Evolutionary conservation across 1,140 invertebrate genomes (phyloP).

Genomic region (Temnothorax curvispinosus): DNA sequence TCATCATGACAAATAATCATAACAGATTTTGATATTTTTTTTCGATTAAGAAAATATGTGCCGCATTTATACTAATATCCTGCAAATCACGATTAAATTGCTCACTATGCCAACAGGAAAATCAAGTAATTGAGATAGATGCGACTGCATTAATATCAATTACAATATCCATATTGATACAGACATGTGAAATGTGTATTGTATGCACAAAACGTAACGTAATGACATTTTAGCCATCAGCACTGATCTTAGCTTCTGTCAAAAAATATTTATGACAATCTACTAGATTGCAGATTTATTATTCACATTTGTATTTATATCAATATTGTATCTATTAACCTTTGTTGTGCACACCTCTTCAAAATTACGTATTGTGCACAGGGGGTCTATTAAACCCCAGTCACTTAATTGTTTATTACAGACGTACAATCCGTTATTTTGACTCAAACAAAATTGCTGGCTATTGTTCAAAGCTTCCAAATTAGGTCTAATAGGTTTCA

Average conservation of each 20-base stretch:
- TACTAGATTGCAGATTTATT: no score
- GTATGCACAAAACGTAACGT: background rate
- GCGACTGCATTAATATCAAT: constrained; percentile 36
- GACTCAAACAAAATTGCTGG: no score
- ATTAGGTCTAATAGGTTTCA: no score
- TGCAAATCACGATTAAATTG: constrained; percentile 26
- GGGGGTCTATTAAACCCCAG: no score
- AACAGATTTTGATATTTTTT: background rate
- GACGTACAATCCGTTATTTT: no score
- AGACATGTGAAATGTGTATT: background rate
- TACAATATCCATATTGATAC: background rate
- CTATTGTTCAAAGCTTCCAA: no score
- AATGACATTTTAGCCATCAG: constrained; percentile 4
- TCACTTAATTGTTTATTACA: no score
- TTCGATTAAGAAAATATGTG: background rate
- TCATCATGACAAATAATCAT: background rate
- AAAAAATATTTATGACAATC: no score
- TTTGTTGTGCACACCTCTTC: no score
- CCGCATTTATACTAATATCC: constrained; percentile 21
- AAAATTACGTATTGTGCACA: no score
- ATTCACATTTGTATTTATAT: background rate
- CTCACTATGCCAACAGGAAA: background rate
- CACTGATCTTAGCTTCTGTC: background rate
- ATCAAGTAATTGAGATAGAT: constrained; percentile 44
- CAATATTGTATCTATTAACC: background rate